A percentile compares a stretch with the other conserved stretches of the same genome.
These are phyloP conservation scores for Trichogramma pretiosum DNA, from an alignment of 1,140 invertebrate species.

Conservation along the genomic window DNA sequence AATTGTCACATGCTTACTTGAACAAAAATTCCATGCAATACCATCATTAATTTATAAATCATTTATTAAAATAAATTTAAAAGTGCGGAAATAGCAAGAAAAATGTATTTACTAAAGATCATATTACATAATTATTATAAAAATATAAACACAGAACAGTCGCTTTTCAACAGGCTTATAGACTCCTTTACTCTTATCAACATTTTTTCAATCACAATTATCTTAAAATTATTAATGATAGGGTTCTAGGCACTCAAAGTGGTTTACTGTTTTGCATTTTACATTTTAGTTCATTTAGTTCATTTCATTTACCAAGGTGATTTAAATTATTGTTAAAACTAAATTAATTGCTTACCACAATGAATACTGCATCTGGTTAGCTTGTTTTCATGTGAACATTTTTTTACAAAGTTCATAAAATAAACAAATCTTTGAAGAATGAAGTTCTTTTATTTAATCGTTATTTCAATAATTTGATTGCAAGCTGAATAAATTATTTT, in stretches of 20 bases:
- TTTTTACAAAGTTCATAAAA: too few relatives aligned
- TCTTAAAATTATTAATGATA: conserved; percentile 7
- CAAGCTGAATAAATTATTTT: neutral
- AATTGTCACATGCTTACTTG: too few relatives aligned
- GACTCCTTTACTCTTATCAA: conserved; percentile 28
- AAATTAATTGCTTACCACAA: conserved; percentile 28
- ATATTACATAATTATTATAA: conserved; percentile 30
- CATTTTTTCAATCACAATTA: conserved; percentile 15
- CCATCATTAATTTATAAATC: too few relatives aligned
- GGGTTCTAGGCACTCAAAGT: conserved; percentile 22
- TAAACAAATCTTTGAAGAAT: too few relatives aligned
- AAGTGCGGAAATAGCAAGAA: conserved; percentile 16
- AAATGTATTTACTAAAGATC: conserved; percentile 18
- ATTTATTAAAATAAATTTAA: too few relatives aligned
- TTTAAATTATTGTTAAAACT: conserved; percentile 22
- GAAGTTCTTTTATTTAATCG: too few relatives aligned
- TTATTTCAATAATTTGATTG: conserved; percentile 11
- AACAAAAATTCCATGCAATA: too few relatives aligned
- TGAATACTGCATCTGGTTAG: conserved; percentile 32
- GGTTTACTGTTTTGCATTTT: conserved; percentile 24
- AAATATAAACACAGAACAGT: conserved; percentile 40
- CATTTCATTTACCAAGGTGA: conserved; percentile 10
- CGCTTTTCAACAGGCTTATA: conserved; percentile 38
- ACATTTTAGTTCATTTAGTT: conserved; percentile 12
- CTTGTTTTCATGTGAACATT: too few relatives aligned